Evolutionary conservation across 2,797 vertebrate species (phyloP), one percentile per base, ranked within the genome.

Genomic region (Phoeniculus purpureus): DNA sequence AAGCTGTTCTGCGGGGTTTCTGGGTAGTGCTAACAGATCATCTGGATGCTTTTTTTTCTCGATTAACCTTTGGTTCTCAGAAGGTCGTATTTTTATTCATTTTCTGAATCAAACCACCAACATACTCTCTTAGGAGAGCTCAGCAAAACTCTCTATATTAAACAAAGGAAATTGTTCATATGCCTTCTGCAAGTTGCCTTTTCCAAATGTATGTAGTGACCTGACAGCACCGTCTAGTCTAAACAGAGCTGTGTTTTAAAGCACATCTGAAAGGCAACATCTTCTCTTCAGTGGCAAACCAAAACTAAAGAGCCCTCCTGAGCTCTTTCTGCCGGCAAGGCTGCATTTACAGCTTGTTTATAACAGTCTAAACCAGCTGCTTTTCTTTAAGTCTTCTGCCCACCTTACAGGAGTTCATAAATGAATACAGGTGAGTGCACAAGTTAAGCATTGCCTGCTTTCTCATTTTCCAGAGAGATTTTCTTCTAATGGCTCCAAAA

Each of bases 141-240:
- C 48, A 50, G 59, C 56, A 86, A 47, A 52, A 22, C 25, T 34
- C 27, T 54, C 32, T 60, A 59, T 80, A 93, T 95, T 94, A 93
- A 93, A 90, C 61, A 95, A 91, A 95, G 90, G 90, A 95, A 95
- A 96, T 94, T 95, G 83, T 87, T 93, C 83, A 65, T 86, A 90
- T 43, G 65, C 65, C 55, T 90, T 95, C 68, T 5, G 0, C 29
- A 77, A 87, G 51, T 74, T 85, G 87, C 82, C 47, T 88, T 91
- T 93, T 94, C 66, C 50, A 70, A 66, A 77, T 65, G 67, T 64
- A 77, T 85, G 25, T 89, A 22, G 66, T 87, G 83, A 94, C 81
- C 75, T 92, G 90, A 61, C 48, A 85, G 32, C 64, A 76, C 40
- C 80, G 80, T 88, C 61, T 86, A 81, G n/a, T 52, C 58, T 50